These are phyloP conservation scores for Microcaecilia unicolor DNA, from an alignment of 2,797 vertebrate genomes.

Conservation along the genomic window DNA sequence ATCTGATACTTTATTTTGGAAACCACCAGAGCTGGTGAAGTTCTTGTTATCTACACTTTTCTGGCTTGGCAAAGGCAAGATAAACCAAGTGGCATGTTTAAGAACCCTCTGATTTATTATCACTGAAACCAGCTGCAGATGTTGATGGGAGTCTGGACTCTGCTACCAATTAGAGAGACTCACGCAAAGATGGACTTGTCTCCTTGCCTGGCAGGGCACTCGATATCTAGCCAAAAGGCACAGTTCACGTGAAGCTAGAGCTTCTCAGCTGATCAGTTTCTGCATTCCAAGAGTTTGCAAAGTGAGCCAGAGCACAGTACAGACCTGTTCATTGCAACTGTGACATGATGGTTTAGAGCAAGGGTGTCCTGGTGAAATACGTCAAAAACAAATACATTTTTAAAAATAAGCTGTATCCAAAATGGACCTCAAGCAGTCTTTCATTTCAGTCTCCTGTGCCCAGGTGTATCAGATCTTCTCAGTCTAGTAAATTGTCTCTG, in stretches of 20 bases:
- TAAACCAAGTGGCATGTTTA: slow-evolving; percentile 56
- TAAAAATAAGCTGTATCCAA: too few relatives aligned
- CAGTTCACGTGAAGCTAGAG: neutral
- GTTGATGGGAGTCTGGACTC: slow-evolving; percentile 60
- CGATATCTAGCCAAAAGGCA: slow-evolving; percentile 1
- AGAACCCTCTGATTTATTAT: slow-evolving; percentile 75
- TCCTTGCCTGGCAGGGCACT: neutral
- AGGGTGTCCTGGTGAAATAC: too few relatives aligned
- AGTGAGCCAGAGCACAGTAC: neutral
- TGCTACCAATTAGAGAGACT: slow-evolving; percentile 72
- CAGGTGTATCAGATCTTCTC: too few relatives aligned
- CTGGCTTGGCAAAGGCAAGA: slow-evolving; percentile 36
- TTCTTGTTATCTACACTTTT: slow-evolving; percentile 45
- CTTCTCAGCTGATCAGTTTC: slow-evolving; percentile 5
- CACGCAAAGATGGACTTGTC: slow-evolving; percentile 50
- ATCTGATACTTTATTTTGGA: rapidly evolving
- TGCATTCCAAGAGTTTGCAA: neutral
- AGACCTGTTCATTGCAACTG: too few relatives aligned
- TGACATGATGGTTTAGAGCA: too few relatives aligned
- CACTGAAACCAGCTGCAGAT: slow-evolving; percentile 76
- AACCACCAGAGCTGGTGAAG: slow-evolving; percentile 17
- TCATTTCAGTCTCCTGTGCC: too few relatives aligned
- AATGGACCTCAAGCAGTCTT: too few relatives aligned
- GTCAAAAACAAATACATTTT: too few relatives aligned
- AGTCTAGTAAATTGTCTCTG: too few relatives aligned